Conservation (phyloP, 2,113 vertebrate genomes). For the Oryzias javanicus region DNA sequence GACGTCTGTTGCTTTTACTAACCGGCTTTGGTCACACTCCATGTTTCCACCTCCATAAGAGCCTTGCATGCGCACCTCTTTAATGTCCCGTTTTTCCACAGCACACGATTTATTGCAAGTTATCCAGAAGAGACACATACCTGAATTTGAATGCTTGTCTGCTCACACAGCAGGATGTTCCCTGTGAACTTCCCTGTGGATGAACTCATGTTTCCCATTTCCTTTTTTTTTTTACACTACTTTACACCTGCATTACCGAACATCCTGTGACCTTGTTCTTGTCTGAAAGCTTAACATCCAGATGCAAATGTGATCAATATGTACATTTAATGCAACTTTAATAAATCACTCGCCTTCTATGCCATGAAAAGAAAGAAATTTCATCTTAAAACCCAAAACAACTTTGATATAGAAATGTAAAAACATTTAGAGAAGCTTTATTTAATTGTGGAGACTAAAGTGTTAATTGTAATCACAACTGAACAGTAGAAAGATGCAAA, state of each 20-base stretch:
- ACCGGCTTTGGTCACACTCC: neutral
- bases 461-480: constrained; percentile 12
- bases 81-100: constrained; percentile 27
- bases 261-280: constrained; percentile 1
- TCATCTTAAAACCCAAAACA: too few species aligned
- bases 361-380: too few species aligned
- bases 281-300: constrained; percentile 31
- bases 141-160: constrained; percentile 47
- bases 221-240: constrained; percentile 9
- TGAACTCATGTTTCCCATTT: constrained; percentile 7
- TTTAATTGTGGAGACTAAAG: constrained; percentile 16
- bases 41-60: constrained; percentile 1
- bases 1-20: neutral
- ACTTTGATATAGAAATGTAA: too few species aligned
- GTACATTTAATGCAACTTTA: too few species aligned
- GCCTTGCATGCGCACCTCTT: constrained; percentile 21
- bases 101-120: constrained; percentile 52
- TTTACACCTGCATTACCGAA: constrained; percentile 28
- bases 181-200: constrained; percentile 4
- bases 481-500: constrained; percentile 29
- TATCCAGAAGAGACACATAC: constrained; percentile 58
- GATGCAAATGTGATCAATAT: constrained; percentile 11
- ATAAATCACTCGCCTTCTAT: too few species aligned
- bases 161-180: constrained; percentile 54
- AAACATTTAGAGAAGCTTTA: neutral